Evolutionary conservation across 2,888 invertebrate species (phyloP).

Genomic region (Tachina grossa): DNA sequence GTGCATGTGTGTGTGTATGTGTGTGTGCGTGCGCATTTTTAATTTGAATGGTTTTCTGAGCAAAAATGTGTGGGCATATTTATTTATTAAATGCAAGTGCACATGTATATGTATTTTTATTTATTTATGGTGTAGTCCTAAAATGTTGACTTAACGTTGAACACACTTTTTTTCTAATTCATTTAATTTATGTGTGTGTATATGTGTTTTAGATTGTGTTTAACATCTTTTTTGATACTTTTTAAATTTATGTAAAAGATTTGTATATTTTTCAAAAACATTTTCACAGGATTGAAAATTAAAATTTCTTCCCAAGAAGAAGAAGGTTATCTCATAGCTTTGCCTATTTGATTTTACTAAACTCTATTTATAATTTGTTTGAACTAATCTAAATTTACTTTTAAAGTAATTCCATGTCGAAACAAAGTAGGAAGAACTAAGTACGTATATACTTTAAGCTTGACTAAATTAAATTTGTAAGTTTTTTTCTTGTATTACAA

Average conservation of each 20-base stretch:
- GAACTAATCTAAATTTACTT: neutral
- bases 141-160: slow-evolving; percentile 6
- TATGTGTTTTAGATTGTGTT: neutral
- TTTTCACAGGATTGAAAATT: neutral
- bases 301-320: neutral
- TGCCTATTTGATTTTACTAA: neutral
- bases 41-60: slow-evolving; percentile 1
- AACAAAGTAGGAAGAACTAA: too few species aligned
- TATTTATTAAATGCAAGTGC: neutral
- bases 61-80: neutral
- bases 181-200: neutral
- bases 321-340: neutral
- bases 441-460: too few species aligned
- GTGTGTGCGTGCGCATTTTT: neutral
- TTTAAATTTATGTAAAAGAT: neutral
- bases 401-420: neutral
- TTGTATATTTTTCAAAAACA: neutral
- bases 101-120: neutral
- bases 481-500: too few species aligned
- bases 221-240: neutral
- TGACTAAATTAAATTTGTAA: too few species aligned
- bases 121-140: slow-evolving; percentile 32
- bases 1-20: neutral
- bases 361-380: neutral
- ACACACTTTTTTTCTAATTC: neutral